Percentiles rank a stretch among this genome's conserved stretches.
Conservation (phyloP, 2,888 invertebrate genomes). For the Plebejus argus region DNA sequence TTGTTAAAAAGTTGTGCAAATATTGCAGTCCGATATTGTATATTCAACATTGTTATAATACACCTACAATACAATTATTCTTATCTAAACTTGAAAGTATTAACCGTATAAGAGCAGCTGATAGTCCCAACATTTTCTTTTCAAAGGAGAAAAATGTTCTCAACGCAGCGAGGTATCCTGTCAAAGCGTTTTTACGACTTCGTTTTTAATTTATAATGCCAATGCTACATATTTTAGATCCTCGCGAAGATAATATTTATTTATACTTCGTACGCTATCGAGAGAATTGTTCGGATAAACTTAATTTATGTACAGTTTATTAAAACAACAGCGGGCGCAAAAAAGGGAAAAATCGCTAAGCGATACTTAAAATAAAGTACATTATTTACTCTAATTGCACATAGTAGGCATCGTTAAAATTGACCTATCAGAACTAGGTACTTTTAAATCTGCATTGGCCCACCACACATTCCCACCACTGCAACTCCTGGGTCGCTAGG, state of each 20-base stretch:
- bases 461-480: too few species aligned
- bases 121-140: not conserved
- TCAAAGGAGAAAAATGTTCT: not conserved
- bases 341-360: not conserved
- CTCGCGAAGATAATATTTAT: conserved; percentile 13
- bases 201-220: conserved; percentile 6
- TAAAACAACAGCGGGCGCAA: not conserved
- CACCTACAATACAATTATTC: too few species aligned
- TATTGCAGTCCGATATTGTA: too few species aligned
- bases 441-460: too few species aligned
- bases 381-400: too few species aligned
- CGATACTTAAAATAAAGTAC: not conserved
- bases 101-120: not conserved
- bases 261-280: not conserved
- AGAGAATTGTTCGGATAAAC: not conserved
- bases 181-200: not conserved
- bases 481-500: too few species aligned
- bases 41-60: too few species aligned
- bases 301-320: not conserved
- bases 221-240: not conserved
- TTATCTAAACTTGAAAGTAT: not conserved
- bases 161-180: not conserved
- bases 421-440: too few species aligned
- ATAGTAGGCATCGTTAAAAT: too few species aligned
- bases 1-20: too few species aligned